These are phyloP conservation scores for Deilephila elpenor DNA, from an alignment of 2,888 invertebrate genomes.

Conservation along the genomic window DNA sequence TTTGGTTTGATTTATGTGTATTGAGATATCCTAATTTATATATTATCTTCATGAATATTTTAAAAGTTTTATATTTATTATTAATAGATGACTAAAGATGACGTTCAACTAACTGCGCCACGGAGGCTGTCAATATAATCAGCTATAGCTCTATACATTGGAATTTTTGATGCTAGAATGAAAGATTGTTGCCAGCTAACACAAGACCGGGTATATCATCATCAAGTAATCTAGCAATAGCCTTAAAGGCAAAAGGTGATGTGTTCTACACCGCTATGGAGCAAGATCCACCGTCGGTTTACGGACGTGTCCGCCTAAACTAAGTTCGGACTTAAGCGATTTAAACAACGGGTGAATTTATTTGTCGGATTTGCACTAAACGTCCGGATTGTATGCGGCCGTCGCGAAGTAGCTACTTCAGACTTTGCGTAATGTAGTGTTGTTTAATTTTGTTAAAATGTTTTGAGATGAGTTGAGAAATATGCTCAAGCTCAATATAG, in stretches of 20 bases:
- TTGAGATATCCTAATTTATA: neutral
- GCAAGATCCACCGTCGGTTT: conserved; percentile 10
- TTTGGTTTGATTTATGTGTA: neutral
- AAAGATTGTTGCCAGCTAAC: no score
- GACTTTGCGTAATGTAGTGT: conserved; percentile 11
- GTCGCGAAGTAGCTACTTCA: conserved; percentile 1
- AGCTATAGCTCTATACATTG: no score
- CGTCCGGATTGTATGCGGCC: conserved; percentile 16
- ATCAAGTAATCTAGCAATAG: neutral
- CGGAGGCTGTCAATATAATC: no score
- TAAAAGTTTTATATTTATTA: no score
- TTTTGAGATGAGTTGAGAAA: neutral
- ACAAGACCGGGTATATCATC: no score
- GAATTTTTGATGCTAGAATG: no score
- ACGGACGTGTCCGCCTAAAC: conserved; percentile 34
- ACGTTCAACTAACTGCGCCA: no score
- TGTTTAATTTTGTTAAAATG: conserved; percentile 17
- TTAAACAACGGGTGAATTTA: conserved; percentile 36
- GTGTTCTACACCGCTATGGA: neutral
- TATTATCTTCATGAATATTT: neutral
- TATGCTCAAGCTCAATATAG: no score
- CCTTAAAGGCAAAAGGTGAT: neutral
- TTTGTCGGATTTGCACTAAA: conserved; percentile 33
- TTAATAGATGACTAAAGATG: no score
- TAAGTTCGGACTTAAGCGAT: conserved; percentile 44